These are phyloP conservation scores for Sebastes itinus DNA, from an alignment of 2,797 vertebrate genomes.

Conservation along the genomic window DNA sequence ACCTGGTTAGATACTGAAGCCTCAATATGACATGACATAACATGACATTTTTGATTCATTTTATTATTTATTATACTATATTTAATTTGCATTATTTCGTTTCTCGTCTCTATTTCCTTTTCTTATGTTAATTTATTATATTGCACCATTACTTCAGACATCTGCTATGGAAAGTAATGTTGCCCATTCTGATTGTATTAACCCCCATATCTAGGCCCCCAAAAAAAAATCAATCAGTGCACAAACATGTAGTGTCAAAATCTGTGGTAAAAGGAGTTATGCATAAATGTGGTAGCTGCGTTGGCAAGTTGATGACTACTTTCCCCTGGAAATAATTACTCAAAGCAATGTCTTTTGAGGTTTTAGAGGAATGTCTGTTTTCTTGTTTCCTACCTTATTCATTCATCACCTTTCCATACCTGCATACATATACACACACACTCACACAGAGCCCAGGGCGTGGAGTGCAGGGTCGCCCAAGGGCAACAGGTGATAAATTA, in stretches of 20 bases:
- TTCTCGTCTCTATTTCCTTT: not conserved
- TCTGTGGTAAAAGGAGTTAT: slow-evolving; percentile 4
- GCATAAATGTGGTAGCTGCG: slow-evolving; percentile 12
- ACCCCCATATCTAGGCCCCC: not conserved
- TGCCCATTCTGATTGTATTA: not conserved
- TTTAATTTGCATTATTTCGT: not conserved
- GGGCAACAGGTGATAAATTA: slow-evolving; percentile 86
- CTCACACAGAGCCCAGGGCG: slow-evolving; percentile 41
- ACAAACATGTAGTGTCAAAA: slow-evolving; percentile 11
- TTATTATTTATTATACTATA: not conserved
- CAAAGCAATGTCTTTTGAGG: slow-evolving; percentile 21
- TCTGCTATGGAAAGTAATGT: not conserved
- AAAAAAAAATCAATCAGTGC: not conserved
- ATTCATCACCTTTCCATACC: slow-evolving; percentile 60
- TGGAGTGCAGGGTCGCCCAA: slow-evolving; percentile 61
- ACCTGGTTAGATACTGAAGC: not conserved
- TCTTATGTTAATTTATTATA: not conserved
- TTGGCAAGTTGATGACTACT: slow-evolving; percentile 1
- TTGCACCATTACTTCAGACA: not conserved
- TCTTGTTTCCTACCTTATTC: slow-evolving; percentile 8
- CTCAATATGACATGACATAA: not conserved
- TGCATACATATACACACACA: slow-evolving; percentile 10
- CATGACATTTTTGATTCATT: not conserved
- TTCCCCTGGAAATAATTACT: slow-evolving; percentile 9
- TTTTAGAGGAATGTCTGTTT: slow-evolving; percentile 48